These are phyloP conservation scores for Drosophila suboccidentalis DNA, from an alignment of 2,888 invertebrate genomes.

Conservation along the genomic window DNA sequence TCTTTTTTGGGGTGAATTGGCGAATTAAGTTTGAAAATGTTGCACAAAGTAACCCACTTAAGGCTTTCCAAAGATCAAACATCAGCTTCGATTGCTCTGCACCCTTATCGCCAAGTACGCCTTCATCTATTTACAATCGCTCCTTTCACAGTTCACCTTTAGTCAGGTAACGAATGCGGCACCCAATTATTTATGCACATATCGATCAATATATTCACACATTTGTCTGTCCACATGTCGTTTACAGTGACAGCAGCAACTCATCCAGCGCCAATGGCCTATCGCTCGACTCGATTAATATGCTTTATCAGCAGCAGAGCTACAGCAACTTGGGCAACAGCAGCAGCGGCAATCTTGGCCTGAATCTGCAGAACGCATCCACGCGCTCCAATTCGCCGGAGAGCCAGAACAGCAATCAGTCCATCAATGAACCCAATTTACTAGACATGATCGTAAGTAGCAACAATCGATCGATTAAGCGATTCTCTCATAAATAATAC, in stretches of 20 bases:
- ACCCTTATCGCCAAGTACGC: conserved; percentile 86
- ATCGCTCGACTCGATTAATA: conserved; percentile 81
- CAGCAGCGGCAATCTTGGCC: conserved; percentile 60
- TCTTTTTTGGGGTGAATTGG: conserved; percentile 74
- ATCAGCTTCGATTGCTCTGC: conserved; percentile 86
- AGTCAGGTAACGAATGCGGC: conserved; percentile 83
- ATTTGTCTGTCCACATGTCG: conserved; percentile 4
- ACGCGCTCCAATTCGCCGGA: conserved; percentile 85
- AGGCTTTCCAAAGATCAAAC: conserved; percentile 85
- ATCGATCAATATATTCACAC: background rate
- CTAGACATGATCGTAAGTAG: conserved; percentile 84
- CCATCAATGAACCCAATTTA: conserved; percentile 81
- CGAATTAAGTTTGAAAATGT: conserved; percentile 85
- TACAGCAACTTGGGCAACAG: conserved; percentile 49
- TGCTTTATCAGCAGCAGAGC: conserved; percentile 75
- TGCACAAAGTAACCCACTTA: conserved; percentile 86
- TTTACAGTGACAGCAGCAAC: conserved; percentile 83
- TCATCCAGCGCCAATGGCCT: conserved; percentile 82
- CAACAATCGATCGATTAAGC: no score
- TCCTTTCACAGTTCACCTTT: conserved; percentile 85
- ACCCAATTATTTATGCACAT: conserved; percentile 24
- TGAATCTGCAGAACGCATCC: conserved; percentile 73
- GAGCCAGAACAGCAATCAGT: conserved; percentile 84
- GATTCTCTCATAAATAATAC: no score
- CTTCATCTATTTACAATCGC: conserved; percentile 85